Conservation (phyloP, 1,140 invertebrate species). For the Zaprionus tsacasi region DNA sequence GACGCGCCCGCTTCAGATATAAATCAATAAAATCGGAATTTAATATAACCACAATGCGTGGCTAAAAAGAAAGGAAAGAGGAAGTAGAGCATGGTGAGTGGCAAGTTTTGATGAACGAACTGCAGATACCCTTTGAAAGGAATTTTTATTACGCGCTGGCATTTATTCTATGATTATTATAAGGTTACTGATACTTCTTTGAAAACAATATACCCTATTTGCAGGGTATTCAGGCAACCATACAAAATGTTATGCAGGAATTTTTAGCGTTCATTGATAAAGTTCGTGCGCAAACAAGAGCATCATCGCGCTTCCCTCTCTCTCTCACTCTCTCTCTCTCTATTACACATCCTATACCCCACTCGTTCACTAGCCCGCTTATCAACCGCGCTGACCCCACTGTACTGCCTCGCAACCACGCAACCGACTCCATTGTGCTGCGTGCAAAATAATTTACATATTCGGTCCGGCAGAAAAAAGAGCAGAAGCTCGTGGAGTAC, state of each 20-base stretch:
- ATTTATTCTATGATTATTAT: too few relatives aligned
- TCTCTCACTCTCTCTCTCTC: neutral
- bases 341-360: neutral
- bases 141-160: too few relatives aligned
- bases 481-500: neutral
- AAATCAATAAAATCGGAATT: slow-evolving; percentile 78
- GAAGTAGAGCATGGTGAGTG: neutral
- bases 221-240: slow-evolving; percentile 5
- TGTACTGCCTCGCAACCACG: neutral
- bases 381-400: neutral
- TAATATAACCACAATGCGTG: slow-evolving; percentile 65
- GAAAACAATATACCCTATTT: neutral
- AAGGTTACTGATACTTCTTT: too few relatives aligned
- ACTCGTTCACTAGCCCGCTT: neutral
- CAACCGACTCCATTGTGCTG: slow-evolving; percentile 26
- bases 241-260: slow-evolving; percentile 58
- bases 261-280: slow-evolving; percentile 64
- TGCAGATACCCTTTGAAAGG: neutral
- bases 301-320: slow-evolving; percentile 24
- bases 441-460: slow-evolving; percentile 73
- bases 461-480: slow-evolving; percentile 26
- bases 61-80: neutral
- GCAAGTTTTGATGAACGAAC: neutral
- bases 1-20: slow-evolving; percentile 25
- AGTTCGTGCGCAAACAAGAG: slow-evolving; percentile 53